Base-by-base conservation (phyloP, 2,797 vertebrate genomes). In the Rousettus madagascariensis region DNA sequence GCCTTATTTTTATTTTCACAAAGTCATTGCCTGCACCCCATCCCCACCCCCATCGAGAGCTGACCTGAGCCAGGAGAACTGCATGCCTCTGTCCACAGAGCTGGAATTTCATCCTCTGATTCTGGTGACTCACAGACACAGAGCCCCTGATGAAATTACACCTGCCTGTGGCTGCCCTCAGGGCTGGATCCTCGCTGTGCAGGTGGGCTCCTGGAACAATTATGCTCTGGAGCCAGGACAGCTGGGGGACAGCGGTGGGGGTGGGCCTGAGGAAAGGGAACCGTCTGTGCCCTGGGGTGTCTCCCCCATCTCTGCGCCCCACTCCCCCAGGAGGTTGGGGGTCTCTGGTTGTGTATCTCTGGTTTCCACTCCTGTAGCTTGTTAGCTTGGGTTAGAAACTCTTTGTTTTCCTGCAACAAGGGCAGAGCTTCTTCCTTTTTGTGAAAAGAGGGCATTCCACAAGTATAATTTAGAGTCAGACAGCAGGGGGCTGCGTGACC, bases 21-120 rank as follows among this genome's bases (percentile, higher is more conserved):
- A 33, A 69, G 33, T n/a, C 11, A 9, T 79, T 5, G 28, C 49
- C 77, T 26, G 5, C 9, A n/a, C 41, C 83, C 75, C 66, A 3
- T 3, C 61, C 65, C 69, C 26, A 5, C 61, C 75, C 46, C 87
- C 87, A 5, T 1, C 0, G 11, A 28, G 71, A 36, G 46, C 78
- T 11, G 6, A 77, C 66, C 55, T 20, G 57, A 57, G 87, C 86
- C 41, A 20, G 49, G 69, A 66, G 69, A 66, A 46, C 79, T 26
- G 57, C 87, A 24, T 59, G 8, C 55, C 79, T 90, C 92, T 24
- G 91, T 88, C 86, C 22, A 3, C 86, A 46, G 92, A 94, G 96
- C 97, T 98, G 95, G 97, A 98, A 98, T 98, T 98, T 98, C 97
- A 97, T 98, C 98, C 97, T 2, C 0, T 20, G 97, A 96, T 97